Conservation (phyloP, 2,888 invertebrate genomes). For the Drosophila antonietae region DNA sequence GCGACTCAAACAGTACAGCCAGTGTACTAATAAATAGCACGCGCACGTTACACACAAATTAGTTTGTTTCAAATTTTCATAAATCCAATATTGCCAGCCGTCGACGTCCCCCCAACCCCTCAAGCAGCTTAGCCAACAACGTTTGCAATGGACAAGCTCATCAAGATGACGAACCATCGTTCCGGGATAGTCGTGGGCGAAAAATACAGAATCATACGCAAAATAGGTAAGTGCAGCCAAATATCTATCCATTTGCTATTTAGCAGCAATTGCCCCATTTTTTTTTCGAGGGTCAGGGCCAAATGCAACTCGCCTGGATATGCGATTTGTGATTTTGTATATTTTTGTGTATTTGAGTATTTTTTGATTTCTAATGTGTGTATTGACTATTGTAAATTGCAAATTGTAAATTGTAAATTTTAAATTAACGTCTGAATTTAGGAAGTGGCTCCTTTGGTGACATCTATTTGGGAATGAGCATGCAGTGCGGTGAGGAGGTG, state of each 20-base stretch:
- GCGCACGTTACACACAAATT: constrained; percentile 8
- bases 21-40: constrained; percentile 19
- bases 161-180: constrained; percentile 79
- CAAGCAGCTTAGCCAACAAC: constrained; percentile 13
- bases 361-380: neutral
- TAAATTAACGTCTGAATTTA: constrained; percentile 33
- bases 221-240: constrained; percentile 89
- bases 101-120: constrained; percentile 16
- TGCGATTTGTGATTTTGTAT: neutral
- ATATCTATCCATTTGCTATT: neutral
- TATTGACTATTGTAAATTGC: neutral
- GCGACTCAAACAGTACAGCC: constrained; percentile 11
- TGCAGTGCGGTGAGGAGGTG: constrained; percentile 97
- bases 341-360: neutral
- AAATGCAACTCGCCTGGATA: neutral
- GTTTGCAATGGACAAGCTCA: constrained; percentile 32
- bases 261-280: constrained; percentile 3
- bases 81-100: constrained; percentile 20
- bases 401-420: neutral
- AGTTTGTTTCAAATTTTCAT: constrained; percentile 19
- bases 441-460: constrained; percentile 99
- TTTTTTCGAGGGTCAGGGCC: constrained; percentile 13
- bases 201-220: constrained; percentile 97
- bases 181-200: constrained; percentile 93
- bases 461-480: constrained; percentile 97